Conservation (phyloP, 2,888 invertebrate species). For the Lepas anatifera region DNA sequence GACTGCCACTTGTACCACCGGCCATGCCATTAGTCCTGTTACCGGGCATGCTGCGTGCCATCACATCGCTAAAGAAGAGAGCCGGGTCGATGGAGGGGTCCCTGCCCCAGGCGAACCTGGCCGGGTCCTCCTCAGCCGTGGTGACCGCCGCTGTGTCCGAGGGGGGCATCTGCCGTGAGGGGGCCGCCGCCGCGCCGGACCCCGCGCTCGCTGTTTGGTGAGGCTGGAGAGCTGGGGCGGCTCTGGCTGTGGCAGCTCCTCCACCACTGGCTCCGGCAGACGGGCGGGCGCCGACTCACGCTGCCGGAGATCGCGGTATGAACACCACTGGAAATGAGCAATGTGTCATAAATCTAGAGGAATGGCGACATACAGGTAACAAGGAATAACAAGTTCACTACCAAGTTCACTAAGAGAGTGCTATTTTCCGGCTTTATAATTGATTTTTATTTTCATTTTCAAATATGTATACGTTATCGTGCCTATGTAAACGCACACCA, state of each 20-base stretch:
- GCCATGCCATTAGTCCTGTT: background rate
- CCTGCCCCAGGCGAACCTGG: slow-evolving; percentile 8
- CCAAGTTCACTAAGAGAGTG: too few relatives aligned
- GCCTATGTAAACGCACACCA: too few relatives aligned
- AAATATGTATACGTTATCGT: too few relatives aligned
- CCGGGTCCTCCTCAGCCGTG: background rate
- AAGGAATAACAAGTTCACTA: too few relatives aligned
- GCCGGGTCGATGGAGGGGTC: slow-evolving; percentile 10
- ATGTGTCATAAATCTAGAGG: too few relatives aligned
- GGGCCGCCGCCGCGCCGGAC: background rate
- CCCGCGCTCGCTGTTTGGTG: background rate
- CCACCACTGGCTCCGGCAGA: background rate
- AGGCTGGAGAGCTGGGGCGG: background rate
- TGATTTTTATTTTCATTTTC: too few relatives aligned
- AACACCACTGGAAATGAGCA: too few relatives aligned
- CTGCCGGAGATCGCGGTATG: too few relatives aligned
- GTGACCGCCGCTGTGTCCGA: background rate
- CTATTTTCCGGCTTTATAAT: too few relatives aligned
- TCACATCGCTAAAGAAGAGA: slow-evolving; percentile 2
- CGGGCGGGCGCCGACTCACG: background rate
- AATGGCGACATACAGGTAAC: too few relatives aligned
- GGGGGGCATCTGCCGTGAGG: background rate
- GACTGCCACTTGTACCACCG: background rate
- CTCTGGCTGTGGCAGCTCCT: background rate
- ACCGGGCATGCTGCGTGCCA: background rate